phyloP scores from a whole-genome alignment of 2,888 invertebrate genomes.

The Craniophora ligustri region DNA sequence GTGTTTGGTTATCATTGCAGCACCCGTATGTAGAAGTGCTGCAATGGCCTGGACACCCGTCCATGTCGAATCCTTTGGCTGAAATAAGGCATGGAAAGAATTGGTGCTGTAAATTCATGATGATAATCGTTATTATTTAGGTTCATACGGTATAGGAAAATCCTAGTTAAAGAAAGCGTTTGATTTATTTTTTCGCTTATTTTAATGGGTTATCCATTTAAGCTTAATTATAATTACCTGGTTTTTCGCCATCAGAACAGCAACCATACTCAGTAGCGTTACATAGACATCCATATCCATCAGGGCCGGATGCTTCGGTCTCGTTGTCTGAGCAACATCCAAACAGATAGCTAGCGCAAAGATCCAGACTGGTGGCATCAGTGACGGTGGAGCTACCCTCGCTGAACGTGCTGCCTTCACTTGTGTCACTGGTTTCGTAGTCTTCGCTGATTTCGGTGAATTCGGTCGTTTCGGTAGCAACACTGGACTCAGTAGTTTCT shows the following conservation, averaged over 20 bases:
- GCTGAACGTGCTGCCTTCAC: slow-evolving; percentile 20
- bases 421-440: slow-evolving; percentile 23
- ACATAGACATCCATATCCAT: slow-evolving; percentile 91
- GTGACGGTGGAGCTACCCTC: slow-evolving; percentile 35
- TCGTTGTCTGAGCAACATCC: slow-evolving; percentile 94
- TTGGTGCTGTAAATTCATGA: neutral
- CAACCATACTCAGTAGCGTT: slow-evolving; percentile 90
- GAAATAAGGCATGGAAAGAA: neutral
- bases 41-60: slow-evolving; percentile 93
- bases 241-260: slow-evolving; percentile 91
- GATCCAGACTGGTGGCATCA: slow-evolving; percentile 50
- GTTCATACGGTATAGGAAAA: too few relatives aligned
- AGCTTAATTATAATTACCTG: slow-evolving; percentile 85
- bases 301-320: slow-evolving; percentile 89
- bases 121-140: too few relatives aligned
- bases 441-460: slow-evolving; percentile 23
- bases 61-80: slow-evolving; percentile 91
- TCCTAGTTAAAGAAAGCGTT: too few relatives aligned
- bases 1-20: slow-evolving; percentile 94
- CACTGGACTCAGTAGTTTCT: slow-evolving; percentile 14
- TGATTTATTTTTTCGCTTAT: too few relatives aligned
- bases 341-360: slow-evolving; percentile 87
- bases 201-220: too few relatives aligned
- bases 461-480: slow-evolving; percentile 18
- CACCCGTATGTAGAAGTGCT: slow-evolving; percentile 93